These are phyloP conservation scores for Gymnoscopelus microlampas DNA, from an alignment of 2,797 vertebrate genomes.

Conservation along the genomic window DNA sequence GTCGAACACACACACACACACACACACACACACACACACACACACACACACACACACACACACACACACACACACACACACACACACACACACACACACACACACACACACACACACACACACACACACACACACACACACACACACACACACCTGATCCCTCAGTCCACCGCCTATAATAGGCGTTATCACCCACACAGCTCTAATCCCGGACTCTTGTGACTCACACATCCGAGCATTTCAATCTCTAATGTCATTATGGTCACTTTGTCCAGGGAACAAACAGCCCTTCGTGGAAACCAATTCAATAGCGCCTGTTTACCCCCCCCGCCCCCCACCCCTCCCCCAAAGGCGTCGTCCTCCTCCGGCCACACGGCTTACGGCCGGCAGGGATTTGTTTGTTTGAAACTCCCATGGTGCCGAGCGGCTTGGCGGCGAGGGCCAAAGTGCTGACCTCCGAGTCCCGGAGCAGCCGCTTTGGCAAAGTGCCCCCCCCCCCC, in stretches of 20 bases:
- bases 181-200: conserved; percentile 44
- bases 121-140: background rate
- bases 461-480: conserved; percentile 59
- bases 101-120: conserved; percentile 2
- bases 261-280: conserved; percentile 75
- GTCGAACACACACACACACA: background rate
- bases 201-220: conserved; percentile 52
- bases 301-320: conserved; percentile 75
- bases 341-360: conserved; percentile 64
- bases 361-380: conserved; percentile 57
- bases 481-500: conserved; percentile 65
- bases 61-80: conserved; percentile 2
- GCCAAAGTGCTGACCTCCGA: conserved; percentile 71
- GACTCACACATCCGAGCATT: conserved; percentile 55
- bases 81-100: conserved; percentile 9
- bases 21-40: background rate
- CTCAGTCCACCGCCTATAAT: conserved; percentile 36
- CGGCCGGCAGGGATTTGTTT: conserved; percentile 61
- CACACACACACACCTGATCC: conserved; percentile 23
- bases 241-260: conserved; percentile 77
- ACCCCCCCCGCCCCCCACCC: conserved; percentile 48
- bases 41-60: background rate
- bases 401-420: conserved; percentile 54
- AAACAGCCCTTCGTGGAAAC: conserved; percentile 51
- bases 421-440: conserved; percentile 25